Conservation (phyloP, 2,113 vertebrate genomes). For the Dicentrarchus labrax region DNA sequence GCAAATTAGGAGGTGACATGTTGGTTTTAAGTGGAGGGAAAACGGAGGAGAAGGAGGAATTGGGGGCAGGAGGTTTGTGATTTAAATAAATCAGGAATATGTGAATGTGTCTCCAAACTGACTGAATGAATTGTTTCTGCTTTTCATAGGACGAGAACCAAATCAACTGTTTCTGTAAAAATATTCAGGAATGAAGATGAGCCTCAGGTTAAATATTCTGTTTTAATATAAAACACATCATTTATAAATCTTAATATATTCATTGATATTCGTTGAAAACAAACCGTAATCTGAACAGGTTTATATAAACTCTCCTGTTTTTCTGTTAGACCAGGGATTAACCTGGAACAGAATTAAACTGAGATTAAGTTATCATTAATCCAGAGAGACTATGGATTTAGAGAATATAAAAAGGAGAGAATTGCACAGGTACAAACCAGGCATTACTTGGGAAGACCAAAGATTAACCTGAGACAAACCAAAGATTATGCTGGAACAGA, state of each 20-base stretch:
- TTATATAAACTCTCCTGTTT: background rate
- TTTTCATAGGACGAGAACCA: background rate
- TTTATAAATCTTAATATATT: too few relatives aligned
- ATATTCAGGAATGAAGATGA: too few relatives aligned
- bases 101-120: background rate
- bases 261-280: too few relatives aligned
- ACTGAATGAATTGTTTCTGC: background rate
- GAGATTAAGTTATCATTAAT: background rate
- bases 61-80: background rate
- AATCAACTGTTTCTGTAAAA: background rate
- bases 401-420: too few relatives aligned
- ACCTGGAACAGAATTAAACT: background rate
- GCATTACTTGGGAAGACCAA: too few relatives aligned
- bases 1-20: constrained; percentile 3
- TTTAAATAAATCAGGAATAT: constrained; percentile 13
- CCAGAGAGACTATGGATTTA: too few relatives aligned
- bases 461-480: too few relatives aligned
- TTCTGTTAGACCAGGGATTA: background rate
- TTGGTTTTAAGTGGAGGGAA: background rate
- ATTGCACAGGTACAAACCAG: too few relatives aligned
- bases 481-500: too few relatives aligned
- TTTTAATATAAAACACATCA: too few relatives aligned
- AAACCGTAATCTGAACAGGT: background rate
- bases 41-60: background rate
- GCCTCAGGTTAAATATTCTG: too few relatives aligned